Base-by-base conservation (phyloP, 2,797 vertebrate genomes). In the Enteromius paludinosus region DNA sequence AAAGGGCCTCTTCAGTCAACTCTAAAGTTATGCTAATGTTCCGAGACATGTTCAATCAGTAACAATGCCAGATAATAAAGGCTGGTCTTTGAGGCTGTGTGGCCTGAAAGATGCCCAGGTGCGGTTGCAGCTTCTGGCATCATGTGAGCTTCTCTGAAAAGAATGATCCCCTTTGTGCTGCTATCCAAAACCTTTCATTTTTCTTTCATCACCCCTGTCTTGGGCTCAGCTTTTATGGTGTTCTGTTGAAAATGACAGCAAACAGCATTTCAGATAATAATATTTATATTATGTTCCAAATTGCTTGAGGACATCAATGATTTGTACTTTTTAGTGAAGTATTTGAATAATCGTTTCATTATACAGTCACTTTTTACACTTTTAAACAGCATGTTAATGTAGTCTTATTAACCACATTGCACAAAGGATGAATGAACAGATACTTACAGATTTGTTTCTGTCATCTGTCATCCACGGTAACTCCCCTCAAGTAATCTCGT, bases 101-200 rank as follows among this genome's bases (percentile, higher is more conserved):
- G 77, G 79, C 82, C 87, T 73, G 62, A 84, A 62, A 28, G 71
- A 59, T 47, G 68, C 45, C 18, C 70, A 79, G 86, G 79, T 86
- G 79, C 79, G 81, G 77, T 86, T 82, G 82, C 87, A 87, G 56
- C 62, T 25, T 56, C 76, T 89, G 85, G 82, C 86, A 68, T 56
- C 15, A 59, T 61, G 77, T 1, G n/a, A 59, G 76, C 59, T 28
- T 12, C 54, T 68, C 47, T 38, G 45, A 56, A 61, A 45, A 90
- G 83, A 91, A 90, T 85, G 78, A 86, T 78, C 23, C 33, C 45
- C 85, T 84, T 88, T 89, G 85, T 88, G 64, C 45, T 41, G 41
- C 61, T 70, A 56, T 76, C 83, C 82, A 84, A 82, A 83, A 71
- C 23, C 28, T 74, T 43, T 66, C 78, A 59, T 80, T 75, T 86